phyloP scores from a whole-genome alignment of 2,888 invertebrate genomes.

The Tetragonula carbonaria region DNA sequence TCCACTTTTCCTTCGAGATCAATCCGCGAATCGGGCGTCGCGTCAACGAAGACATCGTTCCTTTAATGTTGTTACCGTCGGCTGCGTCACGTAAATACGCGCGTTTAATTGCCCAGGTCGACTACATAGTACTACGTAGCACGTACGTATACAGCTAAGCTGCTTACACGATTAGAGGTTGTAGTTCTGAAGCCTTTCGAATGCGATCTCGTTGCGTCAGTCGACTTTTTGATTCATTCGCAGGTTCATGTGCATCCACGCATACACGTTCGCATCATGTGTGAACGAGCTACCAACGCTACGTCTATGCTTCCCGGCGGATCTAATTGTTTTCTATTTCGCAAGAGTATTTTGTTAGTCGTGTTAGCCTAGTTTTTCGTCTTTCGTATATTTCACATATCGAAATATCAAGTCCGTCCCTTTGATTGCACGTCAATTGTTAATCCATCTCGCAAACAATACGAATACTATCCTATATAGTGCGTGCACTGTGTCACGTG shows the following conservation, averaged over 20 bases:
- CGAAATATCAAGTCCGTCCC: not conserved
- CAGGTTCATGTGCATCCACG: not conserved
- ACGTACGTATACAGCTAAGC: not conserved
- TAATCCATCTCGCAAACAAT: not conserved
- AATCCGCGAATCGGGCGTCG: not conserved
- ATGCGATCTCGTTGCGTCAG: not conserved
- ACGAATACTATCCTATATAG: not conserved
- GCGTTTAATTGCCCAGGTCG: not conserved
- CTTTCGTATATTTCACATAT: not conserved
- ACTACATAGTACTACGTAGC: not conserved
- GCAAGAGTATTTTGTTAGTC: not conserved
- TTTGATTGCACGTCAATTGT: not conserved
- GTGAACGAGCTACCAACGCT: no score
- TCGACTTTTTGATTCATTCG: constrained; percentile 7
- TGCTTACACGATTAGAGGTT: constrained; percentile 5
- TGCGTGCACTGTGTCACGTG: no score
- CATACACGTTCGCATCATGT: not conserved
- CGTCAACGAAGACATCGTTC: no score
- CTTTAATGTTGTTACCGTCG: no score
- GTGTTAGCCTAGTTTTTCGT: not conserved
- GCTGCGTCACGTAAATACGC: not conserved
- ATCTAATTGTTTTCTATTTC: not conserved
- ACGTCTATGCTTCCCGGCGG: no score
- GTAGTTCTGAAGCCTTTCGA: constrained; percentile 11
- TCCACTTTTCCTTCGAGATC: not conserved